phyloP scores from a whole-genome alignment of 2,888 invertebrate species.

The Arge pagana region DNA sequence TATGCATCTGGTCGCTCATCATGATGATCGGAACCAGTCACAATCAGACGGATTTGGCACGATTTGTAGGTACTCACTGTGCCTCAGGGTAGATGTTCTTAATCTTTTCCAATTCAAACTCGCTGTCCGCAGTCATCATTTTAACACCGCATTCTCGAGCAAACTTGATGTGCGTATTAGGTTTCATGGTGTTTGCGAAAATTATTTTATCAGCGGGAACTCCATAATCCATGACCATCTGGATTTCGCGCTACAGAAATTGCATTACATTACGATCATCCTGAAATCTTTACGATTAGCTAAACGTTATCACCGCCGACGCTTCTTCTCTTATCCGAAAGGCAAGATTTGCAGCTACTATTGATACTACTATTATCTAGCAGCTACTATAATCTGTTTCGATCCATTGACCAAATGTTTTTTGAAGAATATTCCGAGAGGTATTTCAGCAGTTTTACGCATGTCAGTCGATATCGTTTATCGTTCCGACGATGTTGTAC shows the following conservation, averaged over 20 bases:
- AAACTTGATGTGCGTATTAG: conserved; percentile 60
- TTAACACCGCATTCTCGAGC: conserved; percentile 60
- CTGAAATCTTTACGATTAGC: too few relatives aligned
- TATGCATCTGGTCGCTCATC: too few relatives aligned
- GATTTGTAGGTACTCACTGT: conserved; percentile 49
- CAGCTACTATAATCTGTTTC: too few relatives aligned
- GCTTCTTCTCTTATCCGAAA: too few relatives aligned
- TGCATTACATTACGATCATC: too few relatives aligned
- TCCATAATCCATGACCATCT: conserved; percentile 59
- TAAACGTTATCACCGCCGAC: too few relatives aligned
- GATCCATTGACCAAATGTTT: too few relatives aligned
- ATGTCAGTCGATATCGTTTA: background rate
- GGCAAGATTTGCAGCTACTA: too few relatives aligned
- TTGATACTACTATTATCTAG: too few relatives aligned
- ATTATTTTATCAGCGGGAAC: conserved; percentile 62
- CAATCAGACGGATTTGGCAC: too few relatives aligned
- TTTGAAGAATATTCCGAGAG: too few relatives aligned
- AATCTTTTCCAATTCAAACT: conserved; percentile 64
- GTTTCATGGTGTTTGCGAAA: conserved; percentile 66
- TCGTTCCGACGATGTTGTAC: background rate
- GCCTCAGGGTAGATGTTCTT: conserved; percentile 61
- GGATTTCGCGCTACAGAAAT: conserved; percentile 62
- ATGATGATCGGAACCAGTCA: too few relatives aligned
- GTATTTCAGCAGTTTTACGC: background rate
- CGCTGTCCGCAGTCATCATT: conserved; percentile 65